Evolutionary conservation across 2,797 vertebrate species (phyloP).

Genomic region (Peromyscus melanophrys): DNA sequence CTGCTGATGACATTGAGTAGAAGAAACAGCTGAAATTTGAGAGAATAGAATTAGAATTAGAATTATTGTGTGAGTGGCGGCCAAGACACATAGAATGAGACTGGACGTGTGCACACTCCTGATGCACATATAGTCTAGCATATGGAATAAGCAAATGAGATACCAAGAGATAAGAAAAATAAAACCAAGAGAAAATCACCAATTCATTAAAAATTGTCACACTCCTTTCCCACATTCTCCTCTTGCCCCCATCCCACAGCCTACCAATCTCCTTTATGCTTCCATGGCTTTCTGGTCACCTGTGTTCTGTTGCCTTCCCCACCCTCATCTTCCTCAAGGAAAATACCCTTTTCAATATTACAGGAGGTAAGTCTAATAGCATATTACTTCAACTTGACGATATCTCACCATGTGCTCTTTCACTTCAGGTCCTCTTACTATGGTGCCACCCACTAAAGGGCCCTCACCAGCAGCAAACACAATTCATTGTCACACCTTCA

Average conservation of each 20-base stretch:
- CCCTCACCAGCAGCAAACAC: not conserved
- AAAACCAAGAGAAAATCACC: not conserved
- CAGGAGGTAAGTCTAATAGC: not conserved
- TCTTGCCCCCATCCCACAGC: not conserved
- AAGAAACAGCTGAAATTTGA: conserved; percentile 66
- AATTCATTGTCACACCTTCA: not conserved
- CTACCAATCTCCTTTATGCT: not conserved
- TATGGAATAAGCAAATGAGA: not conserved
- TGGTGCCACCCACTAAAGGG: not conserved
- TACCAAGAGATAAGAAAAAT: conserved; percentile 2
- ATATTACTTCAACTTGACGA: not conserved
- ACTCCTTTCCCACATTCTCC: not conserved
- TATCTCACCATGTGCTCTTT: not conserved
- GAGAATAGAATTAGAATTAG: conserved; percentile 73
- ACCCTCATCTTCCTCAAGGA: not conserved
- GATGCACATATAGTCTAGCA: not conserved
- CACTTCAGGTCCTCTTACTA: not conserved
- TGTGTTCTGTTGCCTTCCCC: not conserved
- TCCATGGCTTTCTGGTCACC: not conserved
- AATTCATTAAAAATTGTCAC: not conserved
- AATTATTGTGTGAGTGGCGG: conserved; percentile 6
- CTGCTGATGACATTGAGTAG: conserved; percentile 66
- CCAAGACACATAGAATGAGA: conserved; percentile 40
- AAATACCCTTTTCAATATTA: not conserved
- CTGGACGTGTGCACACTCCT: not conserved